phyloP scores from a whole-genome alignment of 35 echinoderm and acorn worm genomes.

The Holothuria glaberrima region DNA sequence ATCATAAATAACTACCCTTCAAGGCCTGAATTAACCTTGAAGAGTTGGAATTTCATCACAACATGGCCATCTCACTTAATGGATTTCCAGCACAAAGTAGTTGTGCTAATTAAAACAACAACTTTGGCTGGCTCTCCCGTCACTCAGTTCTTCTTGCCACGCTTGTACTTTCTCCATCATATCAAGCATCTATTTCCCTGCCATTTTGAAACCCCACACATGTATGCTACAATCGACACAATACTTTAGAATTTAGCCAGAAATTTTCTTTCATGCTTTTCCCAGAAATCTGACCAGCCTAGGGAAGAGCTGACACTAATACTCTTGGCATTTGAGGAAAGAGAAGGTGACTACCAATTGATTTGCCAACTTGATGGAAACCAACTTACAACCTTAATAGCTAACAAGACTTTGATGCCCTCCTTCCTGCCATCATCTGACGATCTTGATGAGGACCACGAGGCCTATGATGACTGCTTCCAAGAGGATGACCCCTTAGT shows the following conservation, averaged over 20 bases:
- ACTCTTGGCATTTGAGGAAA: constrained; percentile 9
- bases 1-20: too few species aligned
- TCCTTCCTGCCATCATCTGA: background rate
- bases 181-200: too few species aligned
- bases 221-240: background rate
- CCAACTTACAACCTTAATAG: background rate
- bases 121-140: too few species aligned
- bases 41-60: too few species aligned
- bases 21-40: too few species aligned
- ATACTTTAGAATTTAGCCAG: background rate
- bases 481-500: background rate
- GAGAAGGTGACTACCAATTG: background rate
- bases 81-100: background rate
- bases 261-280: background rate
- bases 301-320: background rate
- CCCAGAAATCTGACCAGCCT: background rate
- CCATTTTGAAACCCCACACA: too few species aligned
- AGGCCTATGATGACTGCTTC: background rate
- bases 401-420: background rate
- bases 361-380: background rate
- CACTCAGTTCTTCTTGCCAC: too few species aligned
- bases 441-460: background rate
- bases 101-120: too few species aligned
- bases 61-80: background rate
- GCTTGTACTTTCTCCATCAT: too few species aligned